Conservation (phyloP, 2,113 vertebrate genomes). For the Hemichromis elongatus region DNA sequence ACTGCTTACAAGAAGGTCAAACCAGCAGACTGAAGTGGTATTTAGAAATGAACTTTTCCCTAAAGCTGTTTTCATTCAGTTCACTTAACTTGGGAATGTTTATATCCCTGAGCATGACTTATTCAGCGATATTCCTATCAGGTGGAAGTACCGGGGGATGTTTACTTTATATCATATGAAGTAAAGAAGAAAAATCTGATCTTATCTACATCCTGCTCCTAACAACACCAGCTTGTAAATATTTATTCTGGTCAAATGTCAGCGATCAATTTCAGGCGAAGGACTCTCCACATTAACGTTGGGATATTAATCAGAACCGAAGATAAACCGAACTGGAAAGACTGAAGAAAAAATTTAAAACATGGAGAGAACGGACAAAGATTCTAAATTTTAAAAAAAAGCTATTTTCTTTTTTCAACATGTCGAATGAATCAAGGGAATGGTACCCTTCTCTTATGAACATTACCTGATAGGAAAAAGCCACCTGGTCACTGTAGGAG, state of each 20-base stretch:
- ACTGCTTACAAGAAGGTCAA: conserved; percentile 22
- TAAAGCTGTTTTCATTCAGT: conserved; percentile 36
- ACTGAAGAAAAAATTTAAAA: not conserved
- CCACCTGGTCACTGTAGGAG: conserved; percentile 4
- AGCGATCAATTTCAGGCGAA: conserved; percentile 5
- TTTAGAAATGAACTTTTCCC: conserved; percentile 17
- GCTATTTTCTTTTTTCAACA: not conserved
- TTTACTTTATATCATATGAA: conserved; percentile 26
- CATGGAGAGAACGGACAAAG: not conserved
- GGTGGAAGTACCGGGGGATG: conserved; percentile 10
- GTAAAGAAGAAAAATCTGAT: not conserved
- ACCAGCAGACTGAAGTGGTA: not conserved
- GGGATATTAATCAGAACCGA: not conserved
- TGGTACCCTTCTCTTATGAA: not conserved
- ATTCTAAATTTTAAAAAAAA: not conserved
- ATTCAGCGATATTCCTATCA: conserved; percentile 45
- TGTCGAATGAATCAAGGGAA: not conserved
- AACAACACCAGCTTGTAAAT: conserved; percentile 2
- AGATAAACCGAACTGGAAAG: not conserved
- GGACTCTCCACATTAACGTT: not conserved
- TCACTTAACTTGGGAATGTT: conserved; percentile 36
- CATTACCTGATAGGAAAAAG: conserved; percentile 15
- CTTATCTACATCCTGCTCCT: conserved; percentile 2
- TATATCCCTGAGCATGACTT: conserved; percentile 50
- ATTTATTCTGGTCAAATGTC: conserved; percentile 36